Base-by-base conservation (phyloP, 2,113 vertebrate species). In the Perca flavescens region DNA sequence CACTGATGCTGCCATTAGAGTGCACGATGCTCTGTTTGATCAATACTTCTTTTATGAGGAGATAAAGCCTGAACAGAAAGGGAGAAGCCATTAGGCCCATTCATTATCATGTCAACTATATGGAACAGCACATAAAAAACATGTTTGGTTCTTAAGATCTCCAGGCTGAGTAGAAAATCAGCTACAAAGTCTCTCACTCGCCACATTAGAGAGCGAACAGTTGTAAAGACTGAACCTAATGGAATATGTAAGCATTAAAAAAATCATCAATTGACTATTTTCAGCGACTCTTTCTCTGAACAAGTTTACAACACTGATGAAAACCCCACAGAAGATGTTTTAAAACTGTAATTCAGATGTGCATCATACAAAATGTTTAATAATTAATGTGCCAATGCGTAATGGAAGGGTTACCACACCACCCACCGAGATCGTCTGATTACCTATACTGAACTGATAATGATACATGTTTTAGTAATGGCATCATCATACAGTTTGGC, bases 71-170 rank as follows among this genome's bases (percentile, higher is more conserved):
- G 5, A 54, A 62, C 34, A 85, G 56, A 83, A 47, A 60, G 60
- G 57, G 46, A 80, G 66, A 66, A 84, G 63, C 82, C 83, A 91
- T 89, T 87, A 86, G 74, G 66, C 7, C 72, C 85, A 72, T 83
- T 88, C 54, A 77, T 74, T 46, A 75, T 53, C 28, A 47, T 13
- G 5, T 63, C 13, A 69, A 25, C 56, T 10, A 10, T 12, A 79
- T 69, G 47, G 76, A 79, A 64, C 52, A 70, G 54, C 60, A 56
- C 66, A 81, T 47, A 15, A 21, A 57, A 57, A 9, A 10, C 58
- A 53, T 70, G 40, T 74, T 50, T 65, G 25, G 7, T 61, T 63
- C 34, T 57, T 28, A 36, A 72, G 57, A 69, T 31, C 61, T 62
- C 54, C 54, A 28, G 70, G 12, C 58, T 9, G 36, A 43, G 11